Base-by-base conservation (phyloP, 2,888 invertebrate species). In the Chalcis sispes region DNA sequence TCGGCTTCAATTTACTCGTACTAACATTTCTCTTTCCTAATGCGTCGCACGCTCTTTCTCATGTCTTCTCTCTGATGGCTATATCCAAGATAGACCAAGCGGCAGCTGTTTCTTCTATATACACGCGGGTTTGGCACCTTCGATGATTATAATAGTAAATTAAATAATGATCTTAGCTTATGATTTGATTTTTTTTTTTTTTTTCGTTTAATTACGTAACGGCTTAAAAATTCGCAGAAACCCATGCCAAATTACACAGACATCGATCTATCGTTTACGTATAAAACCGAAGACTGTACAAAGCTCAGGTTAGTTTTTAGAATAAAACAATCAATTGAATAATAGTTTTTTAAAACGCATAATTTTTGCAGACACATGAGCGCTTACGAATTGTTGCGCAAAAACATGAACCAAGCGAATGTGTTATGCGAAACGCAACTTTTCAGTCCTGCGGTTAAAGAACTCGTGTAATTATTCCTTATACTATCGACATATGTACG, bases 1-100 rank as follows among this genome's bases (percentile, higher is more conserved):
- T 81, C 83, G 81, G 81, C 85, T 85, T 85, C 85, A 85, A 86
- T 86, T 86, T 85, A 83, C 84, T 84, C 81, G 81, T 79, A 80
- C 84, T 82, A 85, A 85, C 85, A 80, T 85, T 85, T 84, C 85
- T 85, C 83, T 82, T 81, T 81, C 81, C 82, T 83, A 83, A 86
- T 83, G 80, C 81, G 59, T 70, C 58, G 29, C 36, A 23, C 72
- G 62, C 56, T 15, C 36, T 23, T 67, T 58, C 56, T 15, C 58
- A 29, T 27, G 40, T 56, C 1, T 58, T 56, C 10, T n/a, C n/a
- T 46, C 29, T 50, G 58, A 61, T 5, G 36, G 42, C 50, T 50
- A 8, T 18, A 69, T 46, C 36, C 46, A 15, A n/a, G 42, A 64
- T 36, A n/a, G 48, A n/a, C n/a, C n/a, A n/a, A 64, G 61, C 71